Base-by-base conservation (phyloP, 2,797 vertebrate species). In the Chaetophractus vellerosus region DNA sequence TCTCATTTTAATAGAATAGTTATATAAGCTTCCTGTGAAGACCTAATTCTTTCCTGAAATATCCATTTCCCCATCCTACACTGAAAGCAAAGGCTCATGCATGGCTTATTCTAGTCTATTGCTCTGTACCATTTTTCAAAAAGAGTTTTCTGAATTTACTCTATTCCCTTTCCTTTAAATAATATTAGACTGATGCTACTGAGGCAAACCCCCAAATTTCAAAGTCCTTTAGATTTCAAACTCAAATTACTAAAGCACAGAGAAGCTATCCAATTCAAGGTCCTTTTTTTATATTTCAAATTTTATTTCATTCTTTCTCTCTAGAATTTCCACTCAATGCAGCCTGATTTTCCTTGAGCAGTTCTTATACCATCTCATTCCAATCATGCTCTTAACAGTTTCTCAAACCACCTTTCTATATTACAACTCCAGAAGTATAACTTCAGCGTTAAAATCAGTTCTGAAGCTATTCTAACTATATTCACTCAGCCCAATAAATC, bases 311-410 rank as follows among this genome's bases (percentile, higher is more conserved):
- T 93, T 96, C 82, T 96, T 26, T 96, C 45, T 93, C 71, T 90
- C 75, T 66, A 41, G 50, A 81, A 90, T 92, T 95, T 89, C 72
- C 41, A 82, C n/a, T 95, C 93, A 95, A 89, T 94, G 38, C 38
- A 78, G 3, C 36, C 57, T 97, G 95, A 96, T 96, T 97, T 97
- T 94, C 94, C 96, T 88, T 84, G 64, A 97, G 31, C 82, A 71
- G 28, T 45, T 94, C 81, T 93, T 95, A 72, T 55, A 68, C 23
- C 18, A 82, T 92, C 33, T 76, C 79, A 78, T 95, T 97, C 64
- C 96, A 97, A 93, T 96, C 69, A 96, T 26, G 50, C 59, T 72
- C 74, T 91, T 94, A 76, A 88, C 86, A 79, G 94, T 83, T 95
- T 90, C 76, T 91, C 79, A 69, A 91, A 76, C 88, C 61, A 69